A percentile compares a stretch with the other conserved stretches of the same genome.
Evolutionary conservation across 2,797 vertebrate species (phyloP).

Genomic region (Mus spretus): DNA sequence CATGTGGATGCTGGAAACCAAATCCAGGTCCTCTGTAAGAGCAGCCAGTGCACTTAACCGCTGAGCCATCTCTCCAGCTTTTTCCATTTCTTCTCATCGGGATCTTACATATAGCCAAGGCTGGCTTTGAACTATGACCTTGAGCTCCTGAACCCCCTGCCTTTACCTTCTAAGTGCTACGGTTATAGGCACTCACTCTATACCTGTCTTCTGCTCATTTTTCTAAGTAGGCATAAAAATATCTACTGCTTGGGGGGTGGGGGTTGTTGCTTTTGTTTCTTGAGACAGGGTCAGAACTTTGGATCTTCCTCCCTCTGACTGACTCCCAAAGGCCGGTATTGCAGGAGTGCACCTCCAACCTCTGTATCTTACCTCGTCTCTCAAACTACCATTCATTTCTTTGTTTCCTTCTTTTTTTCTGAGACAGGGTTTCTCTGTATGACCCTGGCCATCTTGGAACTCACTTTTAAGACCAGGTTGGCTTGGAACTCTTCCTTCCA

Average conservation of each 20-base stretch:
- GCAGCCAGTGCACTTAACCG: background rate
- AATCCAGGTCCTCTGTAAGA: background rate
- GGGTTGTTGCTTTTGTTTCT: background rate
- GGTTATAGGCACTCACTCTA: background rate
- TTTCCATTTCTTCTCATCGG: background rate
- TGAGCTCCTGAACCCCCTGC: background rate
- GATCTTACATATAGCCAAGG: background rate
- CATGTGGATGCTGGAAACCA: background rate
- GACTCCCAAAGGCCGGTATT: background rate
- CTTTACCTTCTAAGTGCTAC: background rate
- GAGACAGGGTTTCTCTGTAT: background rate
- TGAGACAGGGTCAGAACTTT: background rate
- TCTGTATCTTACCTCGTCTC: background rate
- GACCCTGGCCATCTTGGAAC: background rate
- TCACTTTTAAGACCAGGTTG: background rate
- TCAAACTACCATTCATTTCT: background rate
- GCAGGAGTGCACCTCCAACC: background rate
- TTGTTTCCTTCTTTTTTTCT: too few relatives aligned
- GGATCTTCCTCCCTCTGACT: too few relatives aligned
- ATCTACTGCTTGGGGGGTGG: background rate
- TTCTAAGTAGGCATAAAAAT: background rate
- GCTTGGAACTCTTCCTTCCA: background rate
- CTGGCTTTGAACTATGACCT: background rate
- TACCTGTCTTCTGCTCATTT: background rate
- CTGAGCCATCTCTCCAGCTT: background rate